Base-by-base conservation (phyloP, 2,113 vertebrate genomes). In the Nothoprocta pentlandii region DNA sequence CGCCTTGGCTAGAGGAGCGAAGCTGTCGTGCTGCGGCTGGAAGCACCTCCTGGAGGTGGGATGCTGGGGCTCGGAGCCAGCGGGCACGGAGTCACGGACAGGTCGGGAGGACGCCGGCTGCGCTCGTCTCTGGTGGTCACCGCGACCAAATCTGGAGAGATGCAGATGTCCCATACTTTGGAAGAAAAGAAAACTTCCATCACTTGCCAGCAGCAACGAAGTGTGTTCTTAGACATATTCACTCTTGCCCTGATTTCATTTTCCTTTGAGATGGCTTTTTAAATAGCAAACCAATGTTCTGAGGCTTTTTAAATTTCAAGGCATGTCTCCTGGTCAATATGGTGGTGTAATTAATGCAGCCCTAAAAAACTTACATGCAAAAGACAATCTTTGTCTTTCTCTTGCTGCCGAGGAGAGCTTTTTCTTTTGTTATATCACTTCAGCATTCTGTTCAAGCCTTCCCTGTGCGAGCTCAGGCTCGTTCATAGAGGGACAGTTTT, bases 341-440 rank as follows among this genome's bases (percentile, higher is more conserved):
- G 26, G 32, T 5, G 76, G 15, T 8, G 34, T 64, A 42, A 77
- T 74, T 46, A 80, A 77, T 47, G 56, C 28, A 88, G 44, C 28
- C 36, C 32, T 4, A 81, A 71, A 75, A 49, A 84, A 73, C 21
- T n/a, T 53, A 44, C 3, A 46, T 11, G 56, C 42, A 83, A 70
- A 90, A 63, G 12, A 42, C 13, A 59, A 7, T 25, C 25, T 87
- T 78, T 53, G 63, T 53, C 66, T 51, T 71, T 75, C n/a, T 80
- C 41, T 61, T 47, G 11, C 16, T 71, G 70, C 59, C 64, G 83
- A 93, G 20, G 11, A 78, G 34, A 82, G 34, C 10, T 70, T 49
- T 54, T 82, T n/a, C 77, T 34, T 70, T 36, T 26, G 5, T 30
- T 10, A 14, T 0, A 0, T 22, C 10, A 10, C 22, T 39, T 67